Evolutionary conservation across 1,140 invertebrate species (phyloP).

Genomic region (Scaptomyza graminum): DNA sequence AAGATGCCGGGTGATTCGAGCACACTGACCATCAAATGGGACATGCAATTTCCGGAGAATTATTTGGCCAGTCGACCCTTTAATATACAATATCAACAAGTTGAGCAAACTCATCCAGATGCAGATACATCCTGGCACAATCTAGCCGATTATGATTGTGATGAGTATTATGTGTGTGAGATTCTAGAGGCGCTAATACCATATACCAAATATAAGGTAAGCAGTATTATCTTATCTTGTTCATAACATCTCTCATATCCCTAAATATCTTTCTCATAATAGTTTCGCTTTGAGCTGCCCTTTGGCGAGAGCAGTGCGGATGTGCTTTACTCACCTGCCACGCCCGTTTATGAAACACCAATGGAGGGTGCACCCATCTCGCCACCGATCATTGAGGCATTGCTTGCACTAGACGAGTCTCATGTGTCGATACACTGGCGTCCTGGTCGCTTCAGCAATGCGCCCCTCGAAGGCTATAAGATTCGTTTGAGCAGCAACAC

Average conservation of each 20-base stretch:
- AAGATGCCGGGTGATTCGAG: slow-evolving; percentile 59
- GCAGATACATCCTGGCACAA: slow-evolving; percentile 88
- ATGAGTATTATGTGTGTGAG: slow-evolving; percentile 81
- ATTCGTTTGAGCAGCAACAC: slow-evolving; percentile 86
- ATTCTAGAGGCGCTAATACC: slow-evolving; percentile 90
- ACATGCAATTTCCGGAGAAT: slow-evolving; percentile 85
- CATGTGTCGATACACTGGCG: slow-evolving; percentile 94
- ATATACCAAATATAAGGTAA: slow-evolving; percentile 94
- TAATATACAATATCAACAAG: slow-evolving; percentile 86
- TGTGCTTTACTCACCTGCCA: slow-evolving; percentile 91
- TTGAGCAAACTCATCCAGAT: slow-evolving; percentile 89
- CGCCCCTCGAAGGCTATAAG: slow-evolving; percentile 88
- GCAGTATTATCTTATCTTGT: slow-evolving; percentile 30
- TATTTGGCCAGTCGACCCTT: slow-evolving; percentile 83
- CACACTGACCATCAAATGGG: slow-evolving; percentile 90
- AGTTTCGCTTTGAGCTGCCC: slow-evolving; percentile 92
- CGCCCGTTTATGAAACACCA: slow-evolving; percentile 91
- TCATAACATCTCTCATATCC: neutral
- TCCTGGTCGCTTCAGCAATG: slow-evolving; percentile 93
- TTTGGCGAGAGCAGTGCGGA: slow-evolving; percentile 88
- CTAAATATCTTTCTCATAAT: neutral
- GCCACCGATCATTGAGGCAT: slow-evolving; percentile 88
- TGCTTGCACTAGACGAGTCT: slow-evolving; percentile 92
- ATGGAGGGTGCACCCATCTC: slow-evolving; percentile 90
- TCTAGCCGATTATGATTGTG: slow-evolving; percentile 85